phyloP scores from a whole-genome alignment of 1,140 invertebrate species.

The Polypedilum pembai region DNA sequence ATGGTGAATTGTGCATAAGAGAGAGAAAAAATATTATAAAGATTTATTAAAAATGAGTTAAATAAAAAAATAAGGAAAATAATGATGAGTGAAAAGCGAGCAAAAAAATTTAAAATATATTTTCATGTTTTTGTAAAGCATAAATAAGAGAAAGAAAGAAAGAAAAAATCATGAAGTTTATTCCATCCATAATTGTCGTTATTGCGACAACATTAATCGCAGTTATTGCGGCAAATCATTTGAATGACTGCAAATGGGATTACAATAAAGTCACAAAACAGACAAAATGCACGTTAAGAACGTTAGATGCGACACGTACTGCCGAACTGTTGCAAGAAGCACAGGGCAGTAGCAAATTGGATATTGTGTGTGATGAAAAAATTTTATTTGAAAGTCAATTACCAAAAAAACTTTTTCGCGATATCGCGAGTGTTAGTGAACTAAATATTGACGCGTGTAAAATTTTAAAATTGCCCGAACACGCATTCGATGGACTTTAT shows the following conservation, averaged over 20 bases:
- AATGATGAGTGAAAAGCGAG: constrained; percentile 3
- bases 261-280: constrained; percentile 7
- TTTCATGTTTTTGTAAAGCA: not conserved
- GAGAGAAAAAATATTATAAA: not conserved
- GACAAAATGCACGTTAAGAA: not conserved
- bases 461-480: constrained; percentile 62
- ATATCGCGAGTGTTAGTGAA: constrained; percentile 63
- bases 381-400: constrained; percentile 73
- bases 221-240: not conserved
- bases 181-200: not conserved
- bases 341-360: constrained; percentile 60
- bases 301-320: constrained; percentile 4
- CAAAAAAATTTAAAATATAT: not conserved
- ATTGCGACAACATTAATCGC: not conserved
- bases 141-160: not conserved
- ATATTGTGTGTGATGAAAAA: constrained; percentile 67
- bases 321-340: constrained; percentile 47
- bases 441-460: constrained; percentile 71
- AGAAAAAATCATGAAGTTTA: not conserved
- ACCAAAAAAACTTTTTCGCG: constrained; percentile 60
- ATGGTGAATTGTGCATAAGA: not conserved
- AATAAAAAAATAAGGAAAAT: not conserved
- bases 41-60: not conserved
- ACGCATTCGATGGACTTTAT: constrained; percentile 66
- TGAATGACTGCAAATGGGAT: constrained; percentile 22